Percentiles rank a stretch among this genome's conserved stretches.
phyloP scores from a whole-genome alignment of 1,140 invertebrate genomes.

The Halictus rubicundus region DNA sequence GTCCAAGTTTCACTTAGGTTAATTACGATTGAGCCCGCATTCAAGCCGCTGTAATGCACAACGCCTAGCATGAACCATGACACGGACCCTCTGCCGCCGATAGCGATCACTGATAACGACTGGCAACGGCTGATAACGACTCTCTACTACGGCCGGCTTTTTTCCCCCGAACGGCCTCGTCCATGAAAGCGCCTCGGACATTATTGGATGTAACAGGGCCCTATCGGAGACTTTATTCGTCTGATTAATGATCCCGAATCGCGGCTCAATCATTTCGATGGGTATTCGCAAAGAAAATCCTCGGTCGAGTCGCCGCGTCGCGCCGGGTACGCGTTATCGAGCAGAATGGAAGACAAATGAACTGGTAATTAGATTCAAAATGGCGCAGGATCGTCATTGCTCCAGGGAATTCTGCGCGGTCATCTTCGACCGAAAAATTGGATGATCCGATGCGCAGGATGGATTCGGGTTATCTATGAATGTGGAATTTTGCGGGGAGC shows the following conservation, averaged over 20 bases:
- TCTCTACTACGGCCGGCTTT: not conserved
- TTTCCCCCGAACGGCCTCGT: not conserved
- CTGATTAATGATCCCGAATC: constrained; percentile 5
- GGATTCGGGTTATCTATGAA: too few relatives aligned
- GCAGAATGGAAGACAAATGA: not conserved
- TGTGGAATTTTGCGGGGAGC: too few relatives aligned
- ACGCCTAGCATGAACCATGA: not conserved
- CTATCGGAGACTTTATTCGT: not conserved
- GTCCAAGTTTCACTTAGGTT: constrained; percentile 30
- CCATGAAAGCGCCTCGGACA: constrained; percentile 22
- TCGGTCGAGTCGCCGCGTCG: not conserved
- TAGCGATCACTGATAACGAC: constrained; percentile 9
- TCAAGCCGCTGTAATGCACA: not conserved
- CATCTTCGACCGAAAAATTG: too few relatives aligned
- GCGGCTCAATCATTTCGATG: not conserved
- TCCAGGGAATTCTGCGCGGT: too few relatives aligned
- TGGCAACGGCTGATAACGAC: too few relatives aligned
- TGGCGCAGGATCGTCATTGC: not conserved
- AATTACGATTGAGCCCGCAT: constrained; percentile 35
- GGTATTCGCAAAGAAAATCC: not conserved
- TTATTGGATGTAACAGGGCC: not conserved
- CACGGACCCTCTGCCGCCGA: constrained; percentile 4
- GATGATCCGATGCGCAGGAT: too few relatives aligned
- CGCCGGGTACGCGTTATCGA: not conserved
- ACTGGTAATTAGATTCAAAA: not conserved